Conservation (phyloP, 2,888 invertebrate species). For the Portevinia maculata region DNA sequence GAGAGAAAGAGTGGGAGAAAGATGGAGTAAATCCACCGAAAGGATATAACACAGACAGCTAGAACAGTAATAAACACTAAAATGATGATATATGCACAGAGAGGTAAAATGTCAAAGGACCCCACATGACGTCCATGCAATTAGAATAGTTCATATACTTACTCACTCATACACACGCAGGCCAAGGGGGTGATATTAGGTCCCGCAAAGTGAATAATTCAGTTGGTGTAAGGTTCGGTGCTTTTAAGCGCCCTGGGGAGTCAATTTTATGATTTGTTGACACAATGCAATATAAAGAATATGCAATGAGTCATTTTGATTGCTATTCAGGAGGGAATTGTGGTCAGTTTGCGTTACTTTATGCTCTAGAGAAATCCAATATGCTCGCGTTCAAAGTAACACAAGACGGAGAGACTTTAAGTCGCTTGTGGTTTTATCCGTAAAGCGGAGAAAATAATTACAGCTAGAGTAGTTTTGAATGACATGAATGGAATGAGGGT, state of each 20-base stretch:
- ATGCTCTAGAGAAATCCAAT: conserved; percentile 16
- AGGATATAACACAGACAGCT: conserved; percentile 77
- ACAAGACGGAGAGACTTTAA: conserved; percentile 9
- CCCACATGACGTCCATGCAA: conserved; percentile 3
- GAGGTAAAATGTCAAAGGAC: conserved; percentile 26
- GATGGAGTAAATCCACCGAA: conserved; percentile 53
- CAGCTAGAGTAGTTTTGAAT: conserved; percentile 6
- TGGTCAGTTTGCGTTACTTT: conserved; percentile 23
- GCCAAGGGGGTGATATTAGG: not conserved
- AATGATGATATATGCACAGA: conserved; percentile 45
- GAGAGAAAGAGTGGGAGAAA: conserved; percentile 29
- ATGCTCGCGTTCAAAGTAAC: conserved; percentile 3
- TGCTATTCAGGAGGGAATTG: conserved; percentile 10
- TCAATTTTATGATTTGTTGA: conserved; percentile 37
- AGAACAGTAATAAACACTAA: conserved; percentile 82
- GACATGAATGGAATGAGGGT: not conserved
- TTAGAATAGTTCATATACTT: conserved; percentile 9
- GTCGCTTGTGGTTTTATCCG: conserved; percentile 41
- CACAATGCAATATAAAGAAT: conserved; percentile 39
- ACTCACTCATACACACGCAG: not conserved
- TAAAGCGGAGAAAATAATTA: conserved; percentile 31
- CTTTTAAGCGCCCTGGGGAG: conserved; percentile 18
- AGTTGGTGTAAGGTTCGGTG: conserved; percentile 15
- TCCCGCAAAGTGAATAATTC: conserved; percentile 16
- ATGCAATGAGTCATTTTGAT: conserved; percentile 23